phyloP scores from a whole-genome alignment of 2,888 invertebrate genomes.

The Apocheima hispidaria region DNA sequence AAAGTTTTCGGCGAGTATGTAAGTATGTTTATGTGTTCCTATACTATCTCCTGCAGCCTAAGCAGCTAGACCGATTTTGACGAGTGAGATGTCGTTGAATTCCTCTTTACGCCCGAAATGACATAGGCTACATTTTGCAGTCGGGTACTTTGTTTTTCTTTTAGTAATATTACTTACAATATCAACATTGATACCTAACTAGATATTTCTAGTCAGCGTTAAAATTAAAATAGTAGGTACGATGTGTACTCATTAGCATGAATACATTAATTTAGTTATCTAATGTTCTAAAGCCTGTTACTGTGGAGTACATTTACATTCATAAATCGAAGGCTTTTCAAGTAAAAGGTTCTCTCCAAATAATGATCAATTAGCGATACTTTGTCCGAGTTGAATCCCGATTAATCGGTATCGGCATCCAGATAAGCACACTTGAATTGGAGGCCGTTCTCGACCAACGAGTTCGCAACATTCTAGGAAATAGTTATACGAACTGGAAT shows the following conservation, averaged over 20 bases:
- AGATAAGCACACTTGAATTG: conserved; percentile 32
- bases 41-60: no score
- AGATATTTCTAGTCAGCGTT: no score
- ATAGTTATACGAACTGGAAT: conserved; percentile 33
- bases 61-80: no score
- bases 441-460: conserved; percentile 22
- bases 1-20: no score
- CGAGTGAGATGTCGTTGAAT: no score
- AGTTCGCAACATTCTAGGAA: conserved; percentile 31
- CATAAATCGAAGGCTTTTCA: conserved; percentile 11
- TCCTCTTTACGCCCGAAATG: no score
- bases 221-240: not conserved
- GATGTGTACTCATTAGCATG: not conserved
- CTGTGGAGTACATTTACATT: conserved; percentile 13
- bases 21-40: no score
- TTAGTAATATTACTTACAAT: no score
- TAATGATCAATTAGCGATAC: conserved; percentile 32
- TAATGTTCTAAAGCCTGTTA: not conserved
- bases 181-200: not conserved
- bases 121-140: no score
- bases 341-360: conserved; percentile 20
- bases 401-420: conserved; percentile 29
- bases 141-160: no score
- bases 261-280: not conserved
- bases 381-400: conserved; percentile 26